Evolutionary conservation across 2,113 vertebrate species (phyloP).

Genomic region (Phrynosoma blainvillii): DNA sequence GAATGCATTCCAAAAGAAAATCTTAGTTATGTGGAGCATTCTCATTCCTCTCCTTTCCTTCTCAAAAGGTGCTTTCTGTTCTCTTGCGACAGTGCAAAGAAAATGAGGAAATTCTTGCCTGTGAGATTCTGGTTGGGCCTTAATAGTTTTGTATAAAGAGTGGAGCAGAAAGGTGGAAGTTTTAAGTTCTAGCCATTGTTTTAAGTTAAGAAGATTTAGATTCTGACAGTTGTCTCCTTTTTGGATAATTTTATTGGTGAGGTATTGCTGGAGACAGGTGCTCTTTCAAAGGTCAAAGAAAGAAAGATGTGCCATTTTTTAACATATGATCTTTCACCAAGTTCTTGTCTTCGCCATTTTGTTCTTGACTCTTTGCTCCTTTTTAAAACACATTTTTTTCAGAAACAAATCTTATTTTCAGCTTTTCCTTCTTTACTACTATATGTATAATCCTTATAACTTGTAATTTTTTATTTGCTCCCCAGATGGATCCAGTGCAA

Average conservation of each 20-base stretch:
- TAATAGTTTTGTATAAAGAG: fast-evolving
- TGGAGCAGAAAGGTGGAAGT: not conserved
- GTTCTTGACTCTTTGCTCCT: slow-evolving; percentile 1
- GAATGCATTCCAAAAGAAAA: not conserved
- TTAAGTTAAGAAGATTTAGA: not conserved
- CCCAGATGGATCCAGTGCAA: slow-evolving; percentile 98
- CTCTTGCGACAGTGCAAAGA: not conserved
- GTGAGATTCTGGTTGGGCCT: not conserved
- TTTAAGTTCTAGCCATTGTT: not conserved
- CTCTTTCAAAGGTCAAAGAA: not conserved
- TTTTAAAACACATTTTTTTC: not conserved
- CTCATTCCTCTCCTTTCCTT: not conserved
- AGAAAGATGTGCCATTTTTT: slow-evolving; percentile 9
- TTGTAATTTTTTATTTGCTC: slow-evolving; percentile 62
- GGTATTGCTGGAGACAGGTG: not conserved
- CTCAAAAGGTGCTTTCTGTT: not conserved
- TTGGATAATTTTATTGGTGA: not conserved
- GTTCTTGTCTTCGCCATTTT: not conserved
- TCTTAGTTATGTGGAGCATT: not conserved
- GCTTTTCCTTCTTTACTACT: not conserved
- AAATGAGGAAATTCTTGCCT: not conserved
- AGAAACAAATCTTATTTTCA: not conserved
- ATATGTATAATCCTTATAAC: slow-evolving; percentile 40
- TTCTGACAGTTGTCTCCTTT: not conserved
- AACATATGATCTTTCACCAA: not conserved